phyloP scores from a whole-genome alignment of 2,113 vertebrate genomes.

The Varanus komodoensis region DNA sequence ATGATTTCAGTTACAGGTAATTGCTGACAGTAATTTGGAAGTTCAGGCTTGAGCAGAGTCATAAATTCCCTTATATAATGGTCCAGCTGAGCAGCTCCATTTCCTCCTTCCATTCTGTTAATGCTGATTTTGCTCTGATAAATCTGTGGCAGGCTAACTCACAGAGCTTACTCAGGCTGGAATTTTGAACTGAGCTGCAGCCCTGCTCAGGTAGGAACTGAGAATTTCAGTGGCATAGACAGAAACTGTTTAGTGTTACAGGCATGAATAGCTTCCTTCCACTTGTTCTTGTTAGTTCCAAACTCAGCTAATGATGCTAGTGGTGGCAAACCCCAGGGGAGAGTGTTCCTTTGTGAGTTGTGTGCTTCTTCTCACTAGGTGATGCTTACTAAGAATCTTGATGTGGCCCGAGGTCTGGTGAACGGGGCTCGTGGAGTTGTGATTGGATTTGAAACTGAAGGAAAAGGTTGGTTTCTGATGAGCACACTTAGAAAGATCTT shows the following conservation, averaged over 20 bases:
- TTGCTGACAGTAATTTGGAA: no score
- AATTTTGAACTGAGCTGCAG: not conserved
- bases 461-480: constrained; percentile 77
- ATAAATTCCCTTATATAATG: not conserved
- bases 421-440: constrained; percentile 94
- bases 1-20: not conserved
- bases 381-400: constrained; percentile 95
- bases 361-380: constrained; percentile 79
- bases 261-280: no score
- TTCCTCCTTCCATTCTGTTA: not conserved
- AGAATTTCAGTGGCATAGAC: not conserved
- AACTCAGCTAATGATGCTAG: not conserved
- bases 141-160: not conserved
- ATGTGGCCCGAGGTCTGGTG: constrained; percentile 90
- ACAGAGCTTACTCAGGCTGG: not conserved
- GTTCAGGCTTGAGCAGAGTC: not conserved
- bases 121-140: not conserved
- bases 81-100: not conserved
- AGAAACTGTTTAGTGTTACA: not conserved
- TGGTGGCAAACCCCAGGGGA: not conserved
- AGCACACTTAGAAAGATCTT: not conserved
- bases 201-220: not conserved
- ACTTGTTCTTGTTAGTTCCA: not conserved
- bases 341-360: not conserved
- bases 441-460: constrained; percentile 85